These are phyloP conservation scores for Latrodectus hesperus DNA, from an alignment of 2,888 invertebrate species.

Conservation along the genomic window DNA sequence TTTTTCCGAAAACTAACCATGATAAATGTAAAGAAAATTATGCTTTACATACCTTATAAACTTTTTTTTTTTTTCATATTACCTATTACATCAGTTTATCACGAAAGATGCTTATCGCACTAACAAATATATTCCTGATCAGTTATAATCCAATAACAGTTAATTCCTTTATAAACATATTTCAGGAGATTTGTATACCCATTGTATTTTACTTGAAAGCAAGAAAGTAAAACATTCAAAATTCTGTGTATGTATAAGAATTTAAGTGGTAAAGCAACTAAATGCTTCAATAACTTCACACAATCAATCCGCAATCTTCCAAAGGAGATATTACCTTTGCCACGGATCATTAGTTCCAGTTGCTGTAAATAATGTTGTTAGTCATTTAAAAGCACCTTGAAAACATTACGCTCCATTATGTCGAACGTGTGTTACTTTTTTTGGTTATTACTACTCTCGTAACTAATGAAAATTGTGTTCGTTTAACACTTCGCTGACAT, in stretches of 20 bases:
- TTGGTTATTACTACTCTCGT: not conserved
- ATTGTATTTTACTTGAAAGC: not conserved
- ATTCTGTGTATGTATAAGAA: not conserved
- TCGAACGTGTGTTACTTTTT: not conserved
- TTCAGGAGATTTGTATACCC: too few species aligned
- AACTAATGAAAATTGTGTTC: not conserved
- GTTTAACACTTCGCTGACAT: constrained; percentile 13
- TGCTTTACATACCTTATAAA: too few species aligned
- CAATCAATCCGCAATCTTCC: not conserved
- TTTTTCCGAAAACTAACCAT: too few species aligned
- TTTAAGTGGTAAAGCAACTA: not conserved
- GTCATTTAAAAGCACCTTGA: constrained; percentile 2
- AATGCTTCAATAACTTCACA: not conserved
- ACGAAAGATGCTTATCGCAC: too few species aligned
- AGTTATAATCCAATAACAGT: too few species aligned
- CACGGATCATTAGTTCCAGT: constrained; percentile 2
- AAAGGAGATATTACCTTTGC: not conserved
- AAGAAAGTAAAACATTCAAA: not conserved
- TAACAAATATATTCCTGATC: too few species aligned
- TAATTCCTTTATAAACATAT: too few species aligned
- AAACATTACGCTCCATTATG: constrained; percentile 15
- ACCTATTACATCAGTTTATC: too few species aligned
- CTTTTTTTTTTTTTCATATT: too few species aligned
- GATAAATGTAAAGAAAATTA: too few species aligned
- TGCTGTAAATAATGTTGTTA: constrained; percentile 2